Evolutionary conservation across 2,888 invertebrate species (phyloP).

Genomic region (Coleophora deauratella): DNA sequence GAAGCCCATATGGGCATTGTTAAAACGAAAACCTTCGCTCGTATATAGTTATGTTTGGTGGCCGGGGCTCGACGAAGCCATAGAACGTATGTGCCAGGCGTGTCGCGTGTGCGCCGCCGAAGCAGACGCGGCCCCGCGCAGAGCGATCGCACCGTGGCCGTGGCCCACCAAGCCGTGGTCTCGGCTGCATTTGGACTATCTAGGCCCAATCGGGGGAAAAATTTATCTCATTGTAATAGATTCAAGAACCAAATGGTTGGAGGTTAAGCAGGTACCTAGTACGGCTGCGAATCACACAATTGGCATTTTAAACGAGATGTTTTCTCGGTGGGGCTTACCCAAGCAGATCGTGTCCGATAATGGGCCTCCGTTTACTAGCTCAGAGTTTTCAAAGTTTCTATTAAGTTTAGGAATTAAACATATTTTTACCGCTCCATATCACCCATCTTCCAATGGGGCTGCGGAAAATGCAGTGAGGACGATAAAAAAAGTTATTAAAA

Average conservation of each 20-base stretch:
- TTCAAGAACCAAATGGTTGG: constrained; percentile 15
- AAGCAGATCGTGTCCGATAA: constrained; percentile 9
- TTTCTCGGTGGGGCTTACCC: constrained; percentile 8
- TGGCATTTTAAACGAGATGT: not conserved
- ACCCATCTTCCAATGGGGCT: too few relatives aligned
- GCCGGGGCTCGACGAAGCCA: constrained; percentile 9
- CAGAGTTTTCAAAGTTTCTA: too few relatives aligned
- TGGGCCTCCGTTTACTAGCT: too few relatives aligned
- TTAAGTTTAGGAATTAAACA: too few relatives aligned
- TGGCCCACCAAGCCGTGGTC: constrained; percentile 7
- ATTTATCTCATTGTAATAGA: constrained; percentile 14
- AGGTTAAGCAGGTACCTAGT: constrained; percentile 10
- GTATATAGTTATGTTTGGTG: constrained; percentile 6
- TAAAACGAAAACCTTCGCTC: constrained; percentile 5
- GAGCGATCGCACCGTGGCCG: constrained; percentile 1
- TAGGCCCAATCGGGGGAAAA: not conserved
- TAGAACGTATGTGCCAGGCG: constrained; percentile 3
- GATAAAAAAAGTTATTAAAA: too few relatives aligned
- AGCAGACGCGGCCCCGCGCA: not conserved
- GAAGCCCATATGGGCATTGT: too few relatives aligned
- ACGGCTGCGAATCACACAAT: constrained; percentile 5
- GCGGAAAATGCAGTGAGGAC: too few relatives aligned
- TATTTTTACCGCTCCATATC: too few relatives aligned
- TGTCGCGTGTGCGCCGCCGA: not conserved
- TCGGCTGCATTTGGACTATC: constrained; percentile 12